Evolutionary conservation across 1,140 invertebrate species (phyloP), one percentile per base, ranked within the genome.

Genomic region (Brachionus sp.): DNA sequence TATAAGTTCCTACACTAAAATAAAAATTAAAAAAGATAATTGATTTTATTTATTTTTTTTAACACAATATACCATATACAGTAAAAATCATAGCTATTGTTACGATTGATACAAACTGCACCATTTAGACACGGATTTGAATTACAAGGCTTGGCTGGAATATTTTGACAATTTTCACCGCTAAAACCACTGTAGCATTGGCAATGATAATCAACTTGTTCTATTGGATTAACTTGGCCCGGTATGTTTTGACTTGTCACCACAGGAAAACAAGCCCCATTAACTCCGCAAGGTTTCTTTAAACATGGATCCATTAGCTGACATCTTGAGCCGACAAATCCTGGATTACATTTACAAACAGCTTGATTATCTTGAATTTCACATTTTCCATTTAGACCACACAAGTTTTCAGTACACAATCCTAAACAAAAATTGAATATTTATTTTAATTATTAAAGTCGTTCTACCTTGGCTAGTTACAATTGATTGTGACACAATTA

Each of bases 101-200:
- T 80, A 12, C 77, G n/a, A 35, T 80, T 80, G 9, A 80, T 23
- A 62, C 77, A 80, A 44, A 80, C 29, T 13, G 46, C 77, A 23
- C 57, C 57, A 25, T 80, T 80, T 62, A 80, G 35, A n/a, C 77
- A 80, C 6, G 77, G 77, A 62, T 62, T 62, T 29, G 77, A 80
- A 44, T 66, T 62, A 42, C 77, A 80, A 23, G 77, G 77, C 39
- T 80, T 57, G 9, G 77, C 19, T 23, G 77, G 77, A 0, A 16
- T 50, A 66, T 57, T 80, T 66, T 80, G 50, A 29, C 77, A 80
- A 66, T 80, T 62, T 7, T 62, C 77, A 7, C 77, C 77, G 29
- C n/a, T 33, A 62, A 80, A 80, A n/a, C 77, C 77, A 44, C 77
- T 80, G 37, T 80, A 80, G 25, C 77, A 80, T 80, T 80, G 77